Evolutionary conservation across 1,140 invertebrate genomes (phyloP), one percentile per base, ranked within the genome.

Genomic region (Battus philenor): DNA sequence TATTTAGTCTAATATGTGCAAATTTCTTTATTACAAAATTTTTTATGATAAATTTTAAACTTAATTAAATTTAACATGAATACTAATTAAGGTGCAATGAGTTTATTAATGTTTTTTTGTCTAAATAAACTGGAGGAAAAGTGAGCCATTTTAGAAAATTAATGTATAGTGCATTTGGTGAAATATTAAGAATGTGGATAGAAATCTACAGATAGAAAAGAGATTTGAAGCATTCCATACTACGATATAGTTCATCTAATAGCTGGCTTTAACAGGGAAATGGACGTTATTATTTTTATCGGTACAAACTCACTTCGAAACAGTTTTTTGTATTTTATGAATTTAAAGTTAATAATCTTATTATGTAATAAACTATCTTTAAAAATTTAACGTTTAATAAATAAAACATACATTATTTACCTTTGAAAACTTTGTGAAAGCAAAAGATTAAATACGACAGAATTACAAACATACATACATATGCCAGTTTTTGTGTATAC

Each of bases 121-220:
- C 52, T 65, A 39, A 61, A 72, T 68, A 59, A 69, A 68, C 62
- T 68, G 72, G 63, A 77, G 76, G 78, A 84, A 84, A 84, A 82
- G 80, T 84, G 80, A 84, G 80, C 80, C 80, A 84, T 84, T 82
- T 85, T 85, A 82, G 80, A 78, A 77, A n/a, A 84, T 65, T 80
- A 79, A 80, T 66, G 52, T 70, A 70, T 68, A 80, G 80, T 84
- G 80, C 80, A 82, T 68, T 72, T 67, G 75, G 78, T 84, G 78
- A 84, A 80, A 77, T 63, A 74, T 77, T 75, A 51, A 73, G 38
- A 17, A 29, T 74, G 78, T 78, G 75, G 79, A 78, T 59, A 81
- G 60, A 77, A 70, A 68, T 59, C 75, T 80, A 82, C 69, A 79
- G 67, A 78, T 65, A 82, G 72, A 70, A 71, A 79, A 67, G 69